Conservation (phyloP, 35 echinoderm and acorn worm genomes). For the Ptychodera flava region DNA sequence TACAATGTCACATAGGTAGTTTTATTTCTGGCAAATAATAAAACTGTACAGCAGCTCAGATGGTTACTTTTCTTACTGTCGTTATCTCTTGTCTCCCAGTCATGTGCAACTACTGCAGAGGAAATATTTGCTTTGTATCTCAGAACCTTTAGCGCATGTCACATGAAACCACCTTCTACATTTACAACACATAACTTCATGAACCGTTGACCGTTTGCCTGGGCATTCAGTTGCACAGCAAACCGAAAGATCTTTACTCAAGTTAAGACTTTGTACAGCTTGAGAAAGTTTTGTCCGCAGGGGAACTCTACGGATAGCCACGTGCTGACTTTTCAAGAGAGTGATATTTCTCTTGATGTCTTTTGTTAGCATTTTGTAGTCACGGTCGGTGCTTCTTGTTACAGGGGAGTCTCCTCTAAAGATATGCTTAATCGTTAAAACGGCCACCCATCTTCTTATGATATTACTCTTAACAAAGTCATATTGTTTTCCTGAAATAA, state of each 20-base stretch:
- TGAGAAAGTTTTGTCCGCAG: background rate
- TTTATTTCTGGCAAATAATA: too few species aligned
- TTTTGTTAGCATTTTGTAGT: background rate
- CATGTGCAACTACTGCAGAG: too few species aligned
- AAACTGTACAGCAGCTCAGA: too few species aligned
- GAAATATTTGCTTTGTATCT: too few species aligned
- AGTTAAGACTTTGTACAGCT: background rate
- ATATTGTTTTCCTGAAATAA: background rate
- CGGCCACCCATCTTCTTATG: background rate
- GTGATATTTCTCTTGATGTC: background rate
- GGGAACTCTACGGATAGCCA: background rate
- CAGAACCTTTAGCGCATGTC: background rate
- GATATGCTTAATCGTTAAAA: background rate
- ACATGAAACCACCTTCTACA: constrained; percentile 14
- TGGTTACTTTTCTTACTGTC: background rate
- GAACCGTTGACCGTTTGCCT: background rate
- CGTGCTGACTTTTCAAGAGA: background rate
- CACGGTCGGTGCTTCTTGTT: background rate
- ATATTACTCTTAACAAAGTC: background rate
- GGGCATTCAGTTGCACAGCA: background rate
- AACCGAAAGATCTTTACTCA: background rate
- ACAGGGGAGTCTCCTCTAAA: background rate
- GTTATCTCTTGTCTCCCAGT: too few species aligned
- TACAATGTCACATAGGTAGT: too few species aligned
- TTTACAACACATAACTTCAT: background rate